Conservation (phyloP, 2,113 vertebrate genomes). For the Melanerpes formicivorus region DNA sequence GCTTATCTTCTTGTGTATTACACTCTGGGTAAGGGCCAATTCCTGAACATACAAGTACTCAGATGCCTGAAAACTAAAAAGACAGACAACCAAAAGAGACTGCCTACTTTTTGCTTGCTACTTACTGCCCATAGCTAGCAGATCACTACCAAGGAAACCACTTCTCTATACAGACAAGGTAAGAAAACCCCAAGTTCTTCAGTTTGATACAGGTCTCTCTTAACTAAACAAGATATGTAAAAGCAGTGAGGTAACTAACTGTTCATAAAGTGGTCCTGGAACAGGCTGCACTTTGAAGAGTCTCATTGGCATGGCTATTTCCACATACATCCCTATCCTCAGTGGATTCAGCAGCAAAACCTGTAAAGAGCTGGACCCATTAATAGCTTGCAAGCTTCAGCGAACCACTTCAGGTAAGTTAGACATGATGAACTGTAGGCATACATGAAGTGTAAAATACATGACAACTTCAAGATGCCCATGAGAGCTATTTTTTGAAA, state of each 20-base stretch:
- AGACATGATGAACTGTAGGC: accelerated
- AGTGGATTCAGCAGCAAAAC: not conserved
- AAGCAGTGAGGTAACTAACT: not conserved
- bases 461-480: not conserved
- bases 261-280: not conserved
- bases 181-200: not conserved
- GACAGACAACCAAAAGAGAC: not conserved
- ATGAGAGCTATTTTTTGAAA: not conserved
- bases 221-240: accelerated
- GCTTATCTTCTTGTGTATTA: not conserved
- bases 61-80: not conserved
- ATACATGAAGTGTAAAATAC: not conserved
- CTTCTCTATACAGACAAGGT: not conserved
- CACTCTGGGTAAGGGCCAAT: not conserved
- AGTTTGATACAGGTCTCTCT: not conserved
- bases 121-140: not conserved
- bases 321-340: not conserved
- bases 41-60: not conserved
- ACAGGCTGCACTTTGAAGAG: not conserved
- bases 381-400: not conserved
- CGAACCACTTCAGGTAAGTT: not conserved
- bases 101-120: accelerated
- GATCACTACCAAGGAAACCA: not conserved
- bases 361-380: accelerated
- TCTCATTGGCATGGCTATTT: not conserved